Base-by-base conservation (phyloP, 2,888 invertebrate genomes). In the Eledona agricola region DNA sequence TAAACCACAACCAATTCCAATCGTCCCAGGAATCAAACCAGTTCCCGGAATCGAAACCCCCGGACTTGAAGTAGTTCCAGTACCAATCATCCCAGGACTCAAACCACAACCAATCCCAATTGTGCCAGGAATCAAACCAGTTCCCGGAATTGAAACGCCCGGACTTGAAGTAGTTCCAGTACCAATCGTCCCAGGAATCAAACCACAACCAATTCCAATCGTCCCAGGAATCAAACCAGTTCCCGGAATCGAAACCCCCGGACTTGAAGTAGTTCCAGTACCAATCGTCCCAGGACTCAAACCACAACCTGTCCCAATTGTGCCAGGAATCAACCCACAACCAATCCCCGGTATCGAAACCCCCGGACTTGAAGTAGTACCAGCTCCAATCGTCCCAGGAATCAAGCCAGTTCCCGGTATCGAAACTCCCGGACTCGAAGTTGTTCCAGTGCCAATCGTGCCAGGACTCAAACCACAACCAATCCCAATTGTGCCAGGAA, bases 281-380 rank as follows among this genome's bases (percentile, higher is more conserved):
- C 42, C 42, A 42, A 23, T 37, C 13, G 11, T n/a, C 12, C 32
- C 32, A 12, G 32, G 32, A 32, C 6, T 32, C 32, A 32, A 32
- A 32, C 34, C 34, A 5, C 17, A 7, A 9, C 34, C 34, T 22
- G 13, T 22, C 5, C n/a, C n/a, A n/a, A n/a, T 32, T 1, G 1
- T 1, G 9, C 32, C 32, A 16, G 32, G 32, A 32, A 12, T 32
- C 6, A 15, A 32, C 13, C 16, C 32, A 3, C 16, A 4, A 15
- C 2, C 32, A 32, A 3, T 32, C 7, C 32, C 32, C 2, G n/a
- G n/a, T n/a, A n/a, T n/a, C n/a, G n/a, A n/a, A n/a, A n/a, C n/a
- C n/a, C n/a, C n/a, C n/a, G n/a, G n/a, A n/a, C n/a, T n/a, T n/a
- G n/a, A n/a, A n/a, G 32, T 16, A 15, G 2, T 4, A 32, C 15